Base-by-base conservation (phyloP, 2,888 invertebrate species). In the Drosophila austrosaltans region DNA sequence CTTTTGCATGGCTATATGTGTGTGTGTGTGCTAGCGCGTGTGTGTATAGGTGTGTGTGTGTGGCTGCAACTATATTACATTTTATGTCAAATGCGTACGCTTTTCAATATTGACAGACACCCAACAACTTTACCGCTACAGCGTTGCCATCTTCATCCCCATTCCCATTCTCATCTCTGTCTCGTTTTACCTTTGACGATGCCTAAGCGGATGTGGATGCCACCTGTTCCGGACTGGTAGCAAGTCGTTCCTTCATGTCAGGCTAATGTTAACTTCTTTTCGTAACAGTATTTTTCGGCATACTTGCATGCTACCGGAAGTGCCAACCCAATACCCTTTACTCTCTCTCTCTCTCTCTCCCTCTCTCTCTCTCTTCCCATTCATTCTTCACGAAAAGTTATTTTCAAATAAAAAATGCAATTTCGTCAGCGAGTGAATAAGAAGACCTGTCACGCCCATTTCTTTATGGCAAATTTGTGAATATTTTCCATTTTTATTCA, bases 91-190 rank as follows among this genome's bases (percentile, higher is more conserved):
- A 79, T 77, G 84, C 81, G 84, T 78, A 77, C 83, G 81, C 88
- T 72, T 77, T 87, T 73, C 87, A 82, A 86, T 90, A 90, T 89
- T 89, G 89, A 89, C 90, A 87, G 80, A 76, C 78, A 78, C 77
- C 77, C 66, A 59, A 32, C 7, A 25, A 48, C 25, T 48, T 48
- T 12, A 48, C 69, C 69, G 73, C 66, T 78, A 75, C 44, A 16
- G 16, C 69, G 61, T 70, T 66, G 48, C 59, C 39, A 59, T 44
- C 44, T 20, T 20, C 20, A 20, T 20, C n/a, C 3, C 20, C 22
- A 20, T 22, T 8, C 22, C 44, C 8, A 20, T 8, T 22, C 8
- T 3, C 22, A 10, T 36, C 56, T 56, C 36, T 36, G 7, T 36
- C 22, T 36, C 36, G 20, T 57, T 57, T 32, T 42, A 10, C 44